Conservation (phyloP, 2,797 vertebrate species). For the Pseudopleuronectes americanus region DNA sequence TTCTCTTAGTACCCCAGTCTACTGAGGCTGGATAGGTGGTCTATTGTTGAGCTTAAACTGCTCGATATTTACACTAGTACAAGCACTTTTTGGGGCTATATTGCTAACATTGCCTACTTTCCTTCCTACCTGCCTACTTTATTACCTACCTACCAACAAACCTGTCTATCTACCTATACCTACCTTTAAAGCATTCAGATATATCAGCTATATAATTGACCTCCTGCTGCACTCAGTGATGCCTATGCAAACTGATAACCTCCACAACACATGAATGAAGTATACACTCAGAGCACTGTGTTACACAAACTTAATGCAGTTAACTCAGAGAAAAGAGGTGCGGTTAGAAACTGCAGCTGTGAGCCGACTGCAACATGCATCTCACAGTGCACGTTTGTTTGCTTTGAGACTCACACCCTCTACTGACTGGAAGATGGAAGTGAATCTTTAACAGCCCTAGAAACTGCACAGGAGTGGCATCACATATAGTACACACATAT, state of each 20-base stretch:
- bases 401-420: slow-evolving; percentile 46
- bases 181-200: slow-evolving; percentile 32
- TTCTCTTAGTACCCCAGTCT: no score
- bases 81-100: no score
- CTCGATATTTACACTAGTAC: no score
- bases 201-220: slow-evolving; percentile 37
- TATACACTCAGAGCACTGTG: neutral
- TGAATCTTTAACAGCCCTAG: neutral
- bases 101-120: no score
- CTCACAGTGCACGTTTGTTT: neutral
- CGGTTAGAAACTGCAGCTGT: neutral
- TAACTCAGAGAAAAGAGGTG: neutral
- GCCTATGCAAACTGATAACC: slow-evolving; percentile 33
- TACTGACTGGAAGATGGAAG: slow-evolving; percentile 36
- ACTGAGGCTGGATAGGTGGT: no score
- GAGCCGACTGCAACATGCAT: no score
- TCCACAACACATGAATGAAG: slow-evolving; percentile 7
- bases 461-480: slow-evolving; percentile 8
- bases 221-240: slow-evolving; percentile 22
- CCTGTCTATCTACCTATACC: neutral
- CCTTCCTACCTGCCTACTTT: no score
- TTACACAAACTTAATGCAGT: slow-evolving; percentile 20
- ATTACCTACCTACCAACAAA: no score
- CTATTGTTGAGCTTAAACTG: no score
- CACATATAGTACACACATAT: neutral